phyloP scores from a whole-genome alignment of 2,797 vertebrate genomes.

The Pangasius djambal region DNA sequence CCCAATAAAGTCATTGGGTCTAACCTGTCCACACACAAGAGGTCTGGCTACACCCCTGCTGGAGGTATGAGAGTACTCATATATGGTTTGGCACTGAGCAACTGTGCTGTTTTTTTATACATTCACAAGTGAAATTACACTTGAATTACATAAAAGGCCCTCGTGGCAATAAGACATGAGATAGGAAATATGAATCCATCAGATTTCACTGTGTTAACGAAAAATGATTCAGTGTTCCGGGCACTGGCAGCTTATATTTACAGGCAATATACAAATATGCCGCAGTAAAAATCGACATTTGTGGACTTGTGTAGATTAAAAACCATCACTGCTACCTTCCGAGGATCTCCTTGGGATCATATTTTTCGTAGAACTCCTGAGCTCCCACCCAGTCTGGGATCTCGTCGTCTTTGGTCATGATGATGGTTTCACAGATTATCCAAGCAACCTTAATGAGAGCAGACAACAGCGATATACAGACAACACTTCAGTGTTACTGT shows the following conservation, averaged over 20 bases:
- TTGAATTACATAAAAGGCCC: not conserved
- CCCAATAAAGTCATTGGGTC: not conserved
- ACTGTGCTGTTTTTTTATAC: not conserved
- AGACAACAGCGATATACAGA: not conserved
- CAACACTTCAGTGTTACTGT: not conserved
- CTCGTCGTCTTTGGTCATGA: slow-evolving; percentile 92
- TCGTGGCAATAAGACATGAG: not conserved
- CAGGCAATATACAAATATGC: not conserved
- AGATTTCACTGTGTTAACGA: not conserved
- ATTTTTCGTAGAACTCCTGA: slow-evolving; percentile 93
- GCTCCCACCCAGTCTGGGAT: slow-evolving; percentile 85
- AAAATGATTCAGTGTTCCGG: not conserved
- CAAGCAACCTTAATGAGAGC: slow-evolving; percentile 21
- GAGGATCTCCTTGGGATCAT: slow-evolving; percentile 93
- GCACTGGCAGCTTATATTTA: not conserved
- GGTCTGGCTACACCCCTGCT: not conserved
- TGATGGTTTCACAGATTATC: slow-evolving; percentile 48
- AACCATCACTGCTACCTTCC: slow-evolving; percentile 82
- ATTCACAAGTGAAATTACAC: not conserved
- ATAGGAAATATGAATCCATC: not conserved
- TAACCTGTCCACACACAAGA: not conserved
- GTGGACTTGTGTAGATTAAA: not conserved
- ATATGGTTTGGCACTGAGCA: not conserved
- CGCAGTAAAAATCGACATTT: not conserved
- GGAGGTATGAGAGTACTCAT: not conserved